Conservation (phyloP, 1,140 invertebrate species). For the Euwallacea similis region DNA sequence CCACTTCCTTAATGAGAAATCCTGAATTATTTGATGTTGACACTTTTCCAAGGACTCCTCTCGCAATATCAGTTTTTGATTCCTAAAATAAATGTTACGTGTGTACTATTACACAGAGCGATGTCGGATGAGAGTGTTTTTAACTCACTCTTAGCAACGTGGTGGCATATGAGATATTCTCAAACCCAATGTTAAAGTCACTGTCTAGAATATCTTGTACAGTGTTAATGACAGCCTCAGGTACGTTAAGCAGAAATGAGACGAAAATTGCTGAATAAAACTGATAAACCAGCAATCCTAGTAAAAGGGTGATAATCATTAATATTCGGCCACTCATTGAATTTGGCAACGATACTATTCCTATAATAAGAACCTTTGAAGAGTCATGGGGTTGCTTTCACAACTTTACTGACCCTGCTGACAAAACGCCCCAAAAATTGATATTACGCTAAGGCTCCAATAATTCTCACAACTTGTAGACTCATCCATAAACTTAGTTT, state of each 20-base stretch:
- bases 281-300: slow-evolving; percentile 66
- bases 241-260: slow-evolving; percentile 67
- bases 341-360: slow-evolving; percentile 37
- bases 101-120: background rate
- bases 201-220: slow-evolving; percentile 48
- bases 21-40: slow-evolving; percentile 6
- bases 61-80: background rate
- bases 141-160: slow-evolving; percentile 37
- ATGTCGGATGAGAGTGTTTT: background rate
- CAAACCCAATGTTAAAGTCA: slow-evolving; percentile 41
- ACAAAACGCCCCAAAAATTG: slow-evolving; percentile 44
- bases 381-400: background rate
- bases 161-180: slow-evolving; percentile 42
- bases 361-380: slow-evolving; percentile 4
- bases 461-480: slow-evolving; percentile 26
- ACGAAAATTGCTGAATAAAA: slow-evolving; percentile 76
- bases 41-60: slow-evolving; percentile 14
- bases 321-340: slow-evolving; percentile 62
- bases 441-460: slow-evolving; percentile 42
- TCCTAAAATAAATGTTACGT: background rate
- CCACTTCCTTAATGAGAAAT: slow-evolving; percentile 25
- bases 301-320: slow-evolving; percentile 62
- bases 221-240: slow-evolving; percentile 64
- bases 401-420: slow-evolving; percentile 40
- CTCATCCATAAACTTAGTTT: background rate